Percentiles rank a stretch among this genome's conserved stretches.
These are phyloP conservation scores for Nicator chloris DNA, from an alignment of 2,113 vertebrate genomes.

Conservation along the genomic window DNA sequence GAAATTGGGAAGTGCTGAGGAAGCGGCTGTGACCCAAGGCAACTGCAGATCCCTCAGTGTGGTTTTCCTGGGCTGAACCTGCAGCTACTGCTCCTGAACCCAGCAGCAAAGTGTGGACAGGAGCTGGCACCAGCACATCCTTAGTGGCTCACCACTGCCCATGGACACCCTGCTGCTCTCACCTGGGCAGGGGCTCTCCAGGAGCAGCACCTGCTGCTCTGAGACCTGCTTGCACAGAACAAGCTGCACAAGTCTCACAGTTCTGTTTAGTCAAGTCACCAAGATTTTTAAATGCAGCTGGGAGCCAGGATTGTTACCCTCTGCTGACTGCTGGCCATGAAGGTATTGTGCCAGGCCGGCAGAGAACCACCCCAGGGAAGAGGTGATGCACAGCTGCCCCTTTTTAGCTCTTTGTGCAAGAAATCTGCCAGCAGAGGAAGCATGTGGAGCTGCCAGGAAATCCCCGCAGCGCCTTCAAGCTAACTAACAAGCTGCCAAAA, in stretches of 20 bases:
- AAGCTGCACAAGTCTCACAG: neutral
- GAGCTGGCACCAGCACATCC: neutral
- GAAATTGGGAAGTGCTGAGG: neutral
- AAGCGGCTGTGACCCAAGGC: neutral
- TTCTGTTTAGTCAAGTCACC: neutral
- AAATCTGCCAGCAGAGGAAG: conserved; percentile 14
- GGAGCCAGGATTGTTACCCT: neutral
- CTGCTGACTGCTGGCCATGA: neutral
- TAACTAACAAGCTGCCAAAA: neutral
- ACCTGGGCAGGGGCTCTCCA: neutral
- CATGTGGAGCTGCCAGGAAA: neutral
- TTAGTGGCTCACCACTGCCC: neutral
- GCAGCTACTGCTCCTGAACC: neutral
- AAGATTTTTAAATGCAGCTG: neutral
- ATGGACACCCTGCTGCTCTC: neutral
- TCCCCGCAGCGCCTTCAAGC: neutral
- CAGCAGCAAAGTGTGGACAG: neutral
- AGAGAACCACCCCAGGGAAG: neutral
- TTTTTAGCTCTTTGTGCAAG: neutral
- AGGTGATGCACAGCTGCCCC: conserved; percentile 9
- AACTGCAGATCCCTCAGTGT: neutral
- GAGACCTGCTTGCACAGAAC: neutral
- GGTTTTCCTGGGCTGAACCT: neutral
- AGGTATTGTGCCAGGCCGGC: neutral
- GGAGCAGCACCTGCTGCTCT: neutral